Evolutionary conservation across 2,888 invertebrate species (phyloP).

Genomic region (Calliphora vomitoria): DNA sequence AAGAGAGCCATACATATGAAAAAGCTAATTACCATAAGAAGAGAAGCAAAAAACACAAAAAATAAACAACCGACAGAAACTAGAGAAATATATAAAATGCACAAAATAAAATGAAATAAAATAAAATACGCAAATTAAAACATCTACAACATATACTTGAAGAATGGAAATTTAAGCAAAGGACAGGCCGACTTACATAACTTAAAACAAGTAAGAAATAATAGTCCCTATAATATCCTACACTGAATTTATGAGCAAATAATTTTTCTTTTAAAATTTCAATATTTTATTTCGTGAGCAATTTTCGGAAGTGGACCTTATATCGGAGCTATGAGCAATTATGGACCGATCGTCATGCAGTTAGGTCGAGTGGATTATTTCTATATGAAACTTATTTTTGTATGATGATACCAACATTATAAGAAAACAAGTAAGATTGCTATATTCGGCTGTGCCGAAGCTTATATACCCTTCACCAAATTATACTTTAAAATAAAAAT

Average conservation of each 20-base stretch:
- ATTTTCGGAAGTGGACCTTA: too few species aligned
- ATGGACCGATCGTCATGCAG: too few species aligned
- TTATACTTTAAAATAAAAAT: too few species aligned
- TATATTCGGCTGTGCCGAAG: too few species aligned
- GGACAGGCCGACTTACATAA: not conserved
- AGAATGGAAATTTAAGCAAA: not conserved
- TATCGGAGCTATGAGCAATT: too few species aligned
- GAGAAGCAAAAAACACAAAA: not conserved
- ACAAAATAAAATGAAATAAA: not conserved
- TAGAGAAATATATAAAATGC: not conserved
- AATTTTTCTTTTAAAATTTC: too few species aligned
- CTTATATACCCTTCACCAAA: too few species aligned
- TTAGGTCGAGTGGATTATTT: not conserved
- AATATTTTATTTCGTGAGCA: too few species aligned
- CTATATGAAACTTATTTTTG: not conserved
- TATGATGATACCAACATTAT: too few species aligned
- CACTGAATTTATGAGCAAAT: too few species aligned
- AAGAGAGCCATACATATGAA: slow-evolving; percentile 18
- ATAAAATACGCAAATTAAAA: not conserved
- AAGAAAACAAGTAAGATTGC: too few species aligned
- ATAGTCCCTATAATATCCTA: too few species aligned
- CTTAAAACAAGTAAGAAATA: not conserved
- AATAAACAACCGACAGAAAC: not conserved
- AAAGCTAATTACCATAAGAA: slow-evolving; percentile 55
- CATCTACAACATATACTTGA: not conserved